A percentile compares a stretch with the other conserved stretches of the same genome.
Conservation (phyloP, 1,140 invertebrate species). For the Leptonema lineaticorne region DNA sequence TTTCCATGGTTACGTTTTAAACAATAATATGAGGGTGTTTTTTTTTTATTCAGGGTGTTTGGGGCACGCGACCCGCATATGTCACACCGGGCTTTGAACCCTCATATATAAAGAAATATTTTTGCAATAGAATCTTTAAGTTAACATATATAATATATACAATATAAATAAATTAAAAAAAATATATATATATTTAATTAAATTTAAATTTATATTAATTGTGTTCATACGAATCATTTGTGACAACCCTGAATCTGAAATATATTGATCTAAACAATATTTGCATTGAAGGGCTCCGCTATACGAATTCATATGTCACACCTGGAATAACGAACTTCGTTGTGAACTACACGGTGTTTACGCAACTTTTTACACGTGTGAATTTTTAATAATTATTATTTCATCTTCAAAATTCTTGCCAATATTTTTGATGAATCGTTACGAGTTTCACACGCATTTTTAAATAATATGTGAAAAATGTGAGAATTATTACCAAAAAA, state of each 20-base stretch:
- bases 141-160: background rate
- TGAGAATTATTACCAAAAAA: background rate
- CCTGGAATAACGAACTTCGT: conserved; percentile 36
- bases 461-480: background rate
- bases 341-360: conserved; percentile 7
- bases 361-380: background rate
- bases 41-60: background rate
- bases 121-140: background rate
- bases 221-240: background rate
- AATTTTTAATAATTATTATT: background rate
- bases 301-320: background rate
- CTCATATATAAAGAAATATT: background rate
- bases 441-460: background rate
- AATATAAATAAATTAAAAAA: background rate
- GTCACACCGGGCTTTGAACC: background rate
- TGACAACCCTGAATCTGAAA: background rate
- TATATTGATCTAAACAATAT: background rate
- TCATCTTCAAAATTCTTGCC: no score
- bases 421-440: no score
- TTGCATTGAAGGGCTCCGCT: background rate
- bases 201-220: background rate
- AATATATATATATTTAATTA: background rate
- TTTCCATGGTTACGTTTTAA: conserved; percentile 11
- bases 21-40: conserved; percentile 19
- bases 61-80: conserved; percentile 25